Base-by-base conservation (phyloP, 2,888 invertebrate genomes). In the Papilio gigon region DNA sequence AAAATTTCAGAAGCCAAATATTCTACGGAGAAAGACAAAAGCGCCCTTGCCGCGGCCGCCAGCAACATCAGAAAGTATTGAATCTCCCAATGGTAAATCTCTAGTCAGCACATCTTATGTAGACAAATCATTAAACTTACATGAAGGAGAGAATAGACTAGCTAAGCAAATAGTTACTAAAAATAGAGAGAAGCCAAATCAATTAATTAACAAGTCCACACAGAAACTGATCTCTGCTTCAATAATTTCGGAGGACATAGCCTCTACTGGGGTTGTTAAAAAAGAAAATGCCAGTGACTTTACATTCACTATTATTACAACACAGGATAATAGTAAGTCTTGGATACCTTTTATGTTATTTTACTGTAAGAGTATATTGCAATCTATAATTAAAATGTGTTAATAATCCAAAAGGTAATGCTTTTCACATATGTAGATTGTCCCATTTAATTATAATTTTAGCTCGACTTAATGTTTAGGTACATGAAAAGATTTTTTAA, bases 1-100 rank as follows among this genome's bases (percentile, higher is more conserved):
- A 76, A 81, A 81, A 71, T 86, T 86, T 74, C 87, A 88, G 73
- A 91, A 90, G 73, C 91, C 91, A 65, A 92, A 91, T 74, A 92
- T 92, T 71, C 82, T 92, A 27, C 79, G 91, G 69, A 86, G 80
- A 72, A 89, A 84, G 71, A 63, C 83, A 11, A 88, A 85, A 69
- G 70, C 74, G 6, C 47, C 69, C 33, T 68, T 65, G 53, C 67
- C 73, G 33, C 42, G 68, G 58, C 72, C 77, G 47, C 44, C 71
- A 68, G 67, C 72, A 44, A 71, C 71, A 25, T 25, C 71, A 50
- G 76, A 71, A 67, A 25, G 60, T 56, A 72, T 70, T 73, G 81
- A 82, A 77, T 78, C 81, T 78, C 73, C 70, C 37, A 72, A 75
- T 47, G 67, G 66, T 14, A 74, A 75, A 71, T 71, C 75, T 67